Conservation (phyloP, 1,140 invertebrate species). For the Bombus polaris region DNA sequence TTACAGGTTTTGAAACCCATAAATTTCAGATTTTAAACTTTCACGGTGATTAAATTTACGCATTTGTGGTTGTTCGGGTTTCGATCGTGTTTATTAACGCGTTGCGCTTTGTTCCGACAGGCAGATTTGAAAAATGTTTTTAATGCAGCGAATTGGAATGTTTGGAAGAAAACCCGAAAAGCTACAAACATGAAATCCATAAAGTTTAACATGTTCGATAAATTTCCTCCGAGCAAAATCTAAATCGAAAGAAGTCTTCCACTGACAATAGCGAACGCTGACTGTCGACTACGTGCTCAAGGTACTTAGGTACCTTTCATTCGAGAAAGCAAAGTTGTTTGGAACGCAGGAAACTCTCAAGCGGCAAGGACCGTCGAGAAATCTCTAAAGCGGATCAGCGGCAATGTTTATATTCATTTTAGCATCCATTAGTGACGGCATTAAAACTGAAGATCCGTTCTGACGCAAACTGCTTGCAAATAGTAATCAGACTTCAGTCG, state of each 20-base stretch:
- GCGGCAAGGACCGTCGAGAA: constrained; percentile 52
- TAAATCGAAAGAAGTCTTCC: neutral
- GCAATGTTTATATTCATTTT: constrained; percentile 79
- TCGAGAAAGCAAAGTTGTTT: neutral
- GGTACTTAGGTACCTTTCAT: constrained; percentile 17
- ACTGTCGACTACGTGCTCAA: constrained; percentile 14
- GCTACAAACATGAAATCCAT: too few species aligned
- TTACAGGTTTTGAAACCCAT: too few species aligned
- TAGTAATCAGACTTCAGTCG: constrained; percentile 42
- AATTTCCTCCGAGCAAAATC: neutral
- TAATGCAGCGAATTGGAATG: too few species aligned
- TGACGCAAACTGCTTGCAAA: constrained; percentile 22
- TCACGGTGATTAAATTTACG: too few species aligned
- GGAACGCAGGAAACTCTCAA: constrained; percentile 44
- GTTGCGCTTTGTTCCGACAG: too few species aligned
- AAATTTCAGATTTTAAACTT: too few species aligned
- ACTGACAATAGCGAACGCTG: neutral
- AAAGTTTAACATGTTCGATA: neutral
- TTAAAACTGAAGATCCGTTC: constrained; percentile 66
- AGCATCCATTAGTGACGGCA: constrained; percentile 75
- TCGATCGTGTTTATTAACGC: too few species aligned
- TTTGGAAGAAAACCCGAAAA: too few species aligned
- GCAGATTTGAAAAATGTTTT: too few species aligned
- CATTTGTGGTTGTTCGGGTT: too few species aligned
- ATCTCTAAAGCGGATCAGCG: constrained; percentile 71